These are phyloP conservation scores for Heliconius cydno DNA, from an alignment of 2,888 invertebrate species.

Conservation along the genomic window DNA sequence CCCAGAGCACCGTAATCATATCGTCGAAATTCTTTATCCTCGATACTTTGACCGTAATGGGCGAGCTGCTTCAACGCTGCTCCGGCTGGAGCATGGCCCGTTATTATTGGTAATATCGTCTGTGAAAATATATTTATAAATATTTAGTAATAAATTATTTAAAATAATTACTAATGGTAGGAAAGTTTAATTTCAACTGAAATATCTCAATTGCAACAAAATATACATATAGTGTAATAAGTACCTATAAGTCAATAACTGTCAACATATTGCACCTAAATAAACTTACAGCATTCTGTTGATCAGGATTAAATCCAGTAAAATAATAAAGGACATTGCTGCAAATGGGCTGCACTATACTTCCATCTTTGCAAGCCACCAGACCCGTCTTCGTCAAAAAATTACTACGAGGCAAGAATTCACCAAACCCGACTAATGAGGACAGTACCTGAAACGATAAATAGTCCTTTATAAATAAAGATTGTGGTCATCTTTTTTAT, in stretches of 20 bases:
- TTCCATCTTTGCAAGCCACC: conserved; percentile 77
- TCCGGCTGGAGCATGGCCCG: conserved; percentile 88
- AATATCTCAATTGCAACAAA: no score
- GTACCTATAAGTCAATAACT: no score
- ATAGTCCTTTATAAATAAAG: background rate
- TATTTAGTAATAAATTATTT: no score
- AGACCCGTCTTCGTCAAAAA: conserved; percentile 77
- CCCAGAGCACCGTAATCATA: conserved; percentile 81
- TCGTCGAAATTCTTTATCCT: conserved; percentile 79
- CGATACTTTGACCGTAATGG: conserved; percentile 88
- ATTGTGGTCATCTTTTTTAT: background rate
- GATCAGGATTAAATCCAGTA: conserved; percentile 83
- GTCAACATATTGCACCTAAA: background rate
- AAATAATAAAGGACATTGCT: conserved; percentile 86
- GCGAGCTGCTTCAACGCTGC: conserved; percentile 86
- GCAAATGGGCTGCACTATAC: conserved; percentile 84
- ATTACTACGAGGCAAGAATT: conserved; percentile 83
- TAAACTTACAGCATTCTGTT: conserved; percentile 79
- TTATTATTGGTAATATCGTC: conserved; percentile 87
- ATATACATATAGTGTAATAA: no score
- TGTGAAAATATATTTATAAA: conserved; percentile 56
- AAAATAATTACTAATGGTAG: no score
- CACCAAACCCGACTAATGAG: conserved; percentile 74
- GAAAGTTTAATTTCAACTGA: no score
- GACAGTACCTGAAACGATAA: conserved; percentile 55